phyloP scores from a whole-genome alignment of 2,113 vertebrate genomes.

The Phalacrocorax carbo region DNA sequence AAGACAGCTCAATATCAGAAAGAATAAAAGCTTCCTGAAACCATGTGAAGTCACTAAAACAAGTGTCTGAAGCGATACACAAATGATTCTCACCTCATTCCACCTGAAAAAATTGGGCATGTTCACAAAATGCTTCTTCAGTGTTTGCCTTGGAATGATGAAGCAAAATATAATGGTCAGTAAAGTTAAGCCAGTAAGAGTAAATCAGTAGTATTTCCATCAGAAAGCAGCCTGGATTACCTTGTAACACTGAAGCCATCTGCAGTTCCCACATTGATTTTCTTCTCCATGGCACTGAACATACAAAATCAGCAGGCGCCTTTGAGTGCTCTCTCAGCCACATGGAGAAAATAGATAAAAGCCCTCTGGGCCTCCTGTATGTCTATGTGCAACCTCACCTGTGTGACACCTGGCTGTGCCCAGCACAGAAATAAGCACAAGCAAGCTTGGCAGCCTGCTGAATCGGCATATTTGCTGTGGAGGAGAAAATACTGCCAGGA shows the following conservation, averaged over 20 bases:
- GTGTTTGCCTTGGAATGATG: slow-evolving; percentile 54
- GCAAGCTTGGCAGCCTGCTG: slow-evolving; percentile 48
- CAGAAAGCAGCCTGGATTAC: slow-evolving; percentile 31
- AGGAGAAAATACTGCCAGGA: slow-evolving; percentile 20
- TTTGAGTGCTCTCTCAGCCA: slow-evolving; percentile 40
- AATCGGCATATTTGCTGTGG: neutral
- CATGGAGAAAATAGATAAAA: slow-evolving; percentile 47
- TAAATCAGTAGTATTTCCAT: slow-evolving; percentile 31
- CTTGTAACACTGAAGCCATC: slow-evolving; percentile 27
- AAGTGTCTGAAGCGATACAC: slow-evolving; percentile 1
- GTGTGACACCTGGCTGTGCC: slow-evolving; percentile 62
- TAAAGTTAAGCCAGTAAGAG: slow-evolving; percentile 29
- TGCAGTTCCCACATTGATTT: slow-evolving; percentile 55
- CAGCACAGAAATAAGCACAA: slow-evolving; percentile 32
- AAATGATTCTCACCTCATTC: slow-evolving; percentile 22
- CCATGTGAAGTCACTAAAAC: slow-evolving; percentile 3
- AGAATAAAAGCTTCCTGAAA: slow-evolving; percentile 11
- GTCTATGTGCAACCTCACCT: slow-evolving; percentile 39
- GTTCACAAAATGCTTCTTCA: slow-evolving; percentile 32
- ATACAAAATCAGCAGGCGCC: slow-evolving; percentile 55
- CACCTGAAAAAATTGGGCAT: neutral
- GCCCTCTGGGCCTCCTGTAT: slow-evolving; percentile 15
- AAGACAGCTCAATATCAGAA: neutral
- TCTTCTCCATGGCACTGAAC: neutral
- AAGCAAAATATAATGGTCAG: slow-evolving; percentile 45